Conservation (phyloP, 2,888 invertebrate species). For the Drosophila neutralis region DNA sequence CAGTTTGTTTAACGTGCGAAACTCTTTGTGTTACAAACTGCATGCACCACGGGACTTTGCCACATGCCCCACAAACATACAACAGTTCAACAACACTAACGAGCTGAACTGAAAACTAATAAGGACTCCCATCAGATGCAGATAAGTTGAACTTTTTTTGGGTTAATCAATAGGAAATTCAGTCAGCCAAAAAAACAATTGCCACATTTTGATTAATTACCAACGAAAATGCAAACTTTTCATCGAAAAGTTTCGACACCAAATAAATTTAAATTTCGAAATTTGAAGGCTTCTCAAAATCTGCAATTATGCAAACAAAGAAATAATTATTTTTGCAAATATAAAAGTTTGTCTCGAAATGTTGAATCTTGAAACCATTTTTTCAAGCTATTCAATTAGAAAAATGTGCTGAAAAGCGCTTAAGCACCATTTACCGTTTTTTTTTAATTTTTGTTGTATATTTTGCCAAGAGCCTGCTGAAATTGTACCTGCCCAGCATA, state of each 20-base stretch:
- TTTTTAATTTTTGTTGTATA: neutral
- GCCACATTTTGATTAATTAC: neutral
- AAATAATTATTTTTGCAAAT: neutral
- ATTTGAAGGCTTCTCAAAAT: neutral
- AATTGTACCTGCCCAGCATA: neutral
- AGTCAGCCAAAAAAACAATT: neutral
- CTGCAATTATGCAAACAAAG: too few relatives aligned
- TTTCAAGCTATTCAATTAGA: neutral
- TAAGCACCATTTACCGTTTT: neutral
- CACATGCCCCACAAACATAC: slow-evolving; percentile 4
- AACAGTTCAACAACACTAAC: slow-evolving; percentile 9
- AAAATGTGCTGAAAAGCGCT: neutral
- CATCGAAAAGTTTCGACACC: neutral
- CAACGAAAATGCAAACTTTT: neutral
- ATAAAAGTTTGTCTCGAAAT: neutral
- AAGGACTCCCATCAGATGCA: slow-evolving; percentile 15
- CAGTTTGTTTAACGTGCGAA: slow-evolving; percentile 45
- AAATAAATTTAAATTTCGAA: too few relatives aligned
- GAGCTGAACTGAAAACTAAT: slow-evolving; percentile 30
- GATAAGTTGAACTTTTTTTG: slow-evolving; percentile 15
- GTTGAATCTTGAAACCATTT: neutral
- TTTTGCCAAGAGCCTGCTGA: neutral
- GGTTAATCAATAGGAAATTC: neutral
- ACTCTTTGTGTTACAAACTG: slow-evolving; percentile 40
- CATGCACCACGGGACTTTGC: slow-evolving; percentile 33